These are phyloP conservation scores for Dinoponera quadriceps DNA, from an alignment of 1,140 invertebrate species.

Conservation along the genomic window DNA sequence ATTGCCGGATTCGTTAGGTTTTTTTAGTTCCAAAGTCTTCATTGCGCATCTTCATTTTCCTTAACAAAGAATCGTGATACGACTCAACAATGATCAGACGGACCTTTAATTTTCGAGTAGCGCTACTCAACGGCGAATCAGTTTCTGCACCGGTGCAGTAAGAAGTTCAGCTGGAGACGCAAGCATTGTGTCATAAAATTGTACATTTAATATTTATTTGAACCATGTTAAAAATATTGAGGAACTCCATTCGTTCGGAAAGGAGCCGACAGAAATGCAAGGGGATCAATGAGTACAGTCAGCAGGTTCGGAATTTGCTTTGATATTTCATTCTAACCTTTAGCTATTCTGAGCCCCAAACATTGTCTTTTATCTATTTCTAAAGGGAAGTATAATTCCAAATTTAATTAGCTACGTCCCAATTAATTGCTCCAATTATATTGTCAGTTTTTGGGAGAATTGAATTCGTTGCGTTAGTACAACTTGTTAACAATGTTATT, in stretches of 20 bases:
- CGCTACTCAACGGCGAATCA: too few relatives aligned
- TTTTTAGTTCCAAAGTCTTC: too few relatives aligned
- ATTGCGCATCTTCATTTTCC: too few relatives aligned
- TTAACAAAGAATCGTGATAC: too few relatives aligned
- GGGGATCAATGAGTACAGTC: background rate
- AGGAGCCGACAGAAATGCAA: background rate
- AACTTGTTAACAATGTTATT: background rate
- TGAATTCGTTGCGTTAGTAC: background rate
- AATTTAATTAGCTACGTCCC: conserved; percentile 1
- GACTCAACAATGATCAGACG: too few relatives aligned
- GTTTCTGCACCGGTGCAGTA: too few relatives aligned
- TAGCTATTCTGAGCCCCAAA: background rate
- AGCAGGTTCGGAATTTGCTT: conserved; percentile 6
- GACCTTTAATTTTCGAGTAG: too few relatives aligned
- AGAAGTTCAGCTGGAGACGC: too few relatives aligned
- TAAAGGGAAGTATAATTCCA: background rate
- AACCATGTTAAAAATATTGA: conserved; percentile 41
- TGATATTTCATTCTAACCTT: conserved; percentile 19
- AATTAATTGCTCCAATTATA: background rate
- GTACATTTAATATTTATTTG: background rate
- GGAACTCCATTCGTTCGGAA: background rate
- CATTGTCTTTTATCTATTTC: background rate
- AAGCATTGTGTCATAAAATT: background rate
- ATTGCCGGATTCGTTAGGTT: too few relatives aligned
- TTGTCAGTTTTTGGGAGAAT: background rate